Percentiles rank a stretch among this genome's conserved stretches.
Evolutionary conservation across 2,113 vertebrate species (phyloP).

Genomic region (Pygoscelis adeliae): DNA sequence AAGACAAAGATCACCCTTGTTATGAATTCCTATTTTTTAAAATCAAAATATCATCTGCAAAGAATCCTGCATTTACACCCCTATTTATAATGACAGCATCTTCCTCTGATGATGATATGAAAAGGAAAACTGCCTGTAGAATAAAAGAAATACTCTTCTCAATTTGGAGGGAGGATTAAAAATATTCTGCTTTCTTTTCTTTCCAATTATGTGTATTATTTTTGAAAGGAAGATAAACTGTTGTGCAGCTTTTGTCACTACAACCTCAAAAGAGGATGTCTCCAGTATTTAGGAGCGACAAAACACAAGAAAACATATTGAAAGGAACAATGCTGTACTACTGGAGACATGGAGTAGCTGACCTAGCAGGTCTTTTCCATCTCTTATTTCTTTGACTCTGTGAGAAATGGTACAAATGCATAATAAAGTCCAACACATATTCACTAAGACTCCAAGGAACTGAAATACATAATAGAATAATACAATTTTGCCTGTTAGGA

Average conservation of each 20-base stretch:
- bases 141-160: background rate
- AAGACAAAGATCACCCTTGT: background rate
- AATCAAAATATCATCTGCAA: background rate
- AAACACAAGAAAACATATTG: background rate
- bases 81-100: background rate
- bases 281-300: background rate
- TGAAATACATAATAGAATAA: background rate
- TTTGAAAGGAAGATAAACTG: constrained; percentile 6
- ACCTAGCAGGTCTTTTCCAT: constrained; percentile 27
- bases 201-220: background rate
- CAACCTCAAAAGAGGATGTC: background rate
- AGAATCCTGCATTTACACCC: background rate
- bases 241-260: background rate
- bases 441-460: background rate
- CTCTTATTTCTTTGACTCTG: constrained; percentile 21
- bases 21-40: background rate
- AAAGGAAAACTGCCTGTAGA: background rate
- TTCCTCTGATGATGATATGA: background rate
- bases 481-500: background rate
- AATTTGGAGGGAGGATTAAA: constrained; percentile 7
- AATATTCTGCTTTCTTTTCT: background rate
- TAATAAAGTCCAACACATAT: constrained; percentile 1
- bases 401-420: background rate
- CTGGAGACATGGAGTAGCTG: background rate
- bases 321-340: constrained; percentile 15